These are phyloP conservation scores for Malaclemys terrapin DNA, from an alignment of 2,113 vertebrate genomes.

Conservation along the genomic window DNA sequence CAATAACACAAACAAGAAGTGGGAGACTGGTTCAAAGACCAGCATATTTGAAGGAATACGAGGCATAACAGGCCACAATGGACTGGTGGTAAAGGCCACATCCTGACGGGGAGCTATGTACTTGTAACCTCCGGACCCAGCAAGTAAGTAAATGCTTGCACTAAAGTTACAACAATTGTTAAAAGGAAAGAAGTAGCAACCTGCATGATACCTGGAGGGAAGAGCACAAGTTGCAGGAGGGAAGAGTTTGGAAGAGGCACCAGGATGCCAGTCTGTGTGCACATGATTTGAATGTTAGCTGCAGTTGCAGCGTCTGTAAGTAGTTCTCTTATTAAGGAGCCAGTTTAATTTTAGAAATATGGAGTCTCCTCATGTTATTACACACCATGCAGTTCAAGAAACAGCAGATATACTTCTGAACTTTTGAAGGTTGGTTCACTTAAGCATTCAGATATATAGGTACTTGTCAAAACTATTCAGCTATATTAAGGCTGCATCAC, in stretches of 20 bases:
- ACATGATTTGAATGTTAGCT: not conserved
- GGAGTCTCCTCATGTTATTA: not conserved
- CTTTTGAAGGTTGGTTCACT: not conserved
- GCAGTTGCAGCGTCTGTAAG: not conserved
- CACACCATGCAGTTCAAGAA: not conserved
- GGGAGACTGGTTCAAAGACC: too few relatives aligned
- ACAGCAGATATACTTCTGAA: not conserved
- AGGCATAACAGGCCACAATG: too few relatives aligned
- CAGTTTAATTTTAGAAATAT: not conserved
- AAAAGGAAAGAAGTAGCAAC: not conserved
- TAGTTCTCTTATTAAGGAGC: not conserved
- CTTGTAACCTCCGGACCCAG: too few relatives aligned
- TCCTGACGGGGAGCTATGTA: too few relatives aligned
- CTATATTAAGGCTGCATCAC: not conserved
- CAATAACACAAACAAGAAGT: too few relatives aligned
- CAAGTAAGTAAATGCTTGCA: too few relatives aligned
- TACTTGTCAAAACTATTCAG: not conserved
- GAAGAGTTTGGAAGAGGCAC: not conserved
- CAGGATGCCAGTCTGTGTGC: not conserved
- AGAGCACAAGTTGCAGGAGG: not conserved
- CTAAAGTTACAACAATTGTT: too few relatives aligned
- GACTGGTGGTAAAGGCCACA: too few relatives aligned
- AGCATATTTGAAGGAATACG: too few relatives aligned
- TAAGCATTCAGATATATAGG: not conserved
- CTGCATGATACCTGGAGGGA: not conserved